Percentiles rank a stretch among this genome's conserved stretches.
Evolutionary conservation across 2,113 vertebrate genomes (phyloP).

Genomic region (Carassius carassius): DNA sequence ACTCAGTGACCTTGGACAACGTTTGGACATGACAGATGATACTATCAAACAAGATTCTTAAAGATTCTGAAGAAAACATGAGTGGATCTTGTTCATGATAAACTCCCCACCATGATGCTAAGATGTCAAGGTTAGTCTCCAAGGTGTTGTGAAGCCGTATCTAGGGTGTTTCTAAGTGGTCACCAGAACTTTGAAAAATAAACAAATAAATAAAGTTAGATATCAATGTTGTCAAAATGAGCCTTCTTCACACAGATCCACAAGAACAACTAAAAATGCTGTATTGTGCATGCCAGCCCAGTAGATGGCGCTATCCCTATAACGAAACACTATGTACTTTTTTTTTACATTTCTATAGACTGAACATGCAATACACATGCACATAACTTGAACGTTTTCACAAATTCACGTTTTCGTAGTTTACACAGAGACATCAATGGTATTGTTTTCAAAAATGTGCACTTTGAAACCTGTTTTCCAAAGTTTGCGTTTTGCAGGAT

Average conservation of each 20-base stretch:
- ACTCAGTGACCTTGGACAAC: slow-evolving; percentile 73
- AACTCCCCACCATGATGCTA: neutral
- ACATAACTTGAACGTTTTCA: neutral
- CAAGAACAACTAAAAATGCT: neutral
- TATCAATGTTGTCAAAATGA: no score
- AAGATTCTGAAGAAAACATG: slow-evolving; percentile 1
- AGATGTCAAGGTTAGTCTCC: neutral
- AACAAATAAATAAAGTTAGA: no score
- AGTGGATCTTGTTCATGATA: neutral
- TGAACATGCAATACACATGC: neutral
- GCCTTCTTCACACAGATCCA: neutral
- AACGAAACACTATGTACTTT: no score
- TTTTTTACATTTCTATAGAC: no score
- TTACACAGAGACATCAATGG: neutral
- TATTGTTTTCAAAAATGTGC: neutral
- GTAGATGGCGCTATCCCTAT: neutral
- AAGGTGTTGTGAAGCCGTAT: no score
- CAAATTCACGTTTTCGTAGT: neutral
- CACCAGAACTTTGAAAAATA: no score
- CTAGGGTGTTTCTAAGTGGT: no score
- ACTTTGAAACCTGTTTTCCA: no score
- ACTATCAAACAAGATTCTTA: slow-evolving; percentile 29
- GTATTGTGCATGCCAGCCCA: neutral
- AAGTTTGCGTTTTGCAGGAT: no score
- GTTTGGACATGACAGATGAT: slow-evolving; percentile 70